Conservation (phyloP, 2,797 vertebrate genomes). For the Melanotaenia nigrans region DNA sequence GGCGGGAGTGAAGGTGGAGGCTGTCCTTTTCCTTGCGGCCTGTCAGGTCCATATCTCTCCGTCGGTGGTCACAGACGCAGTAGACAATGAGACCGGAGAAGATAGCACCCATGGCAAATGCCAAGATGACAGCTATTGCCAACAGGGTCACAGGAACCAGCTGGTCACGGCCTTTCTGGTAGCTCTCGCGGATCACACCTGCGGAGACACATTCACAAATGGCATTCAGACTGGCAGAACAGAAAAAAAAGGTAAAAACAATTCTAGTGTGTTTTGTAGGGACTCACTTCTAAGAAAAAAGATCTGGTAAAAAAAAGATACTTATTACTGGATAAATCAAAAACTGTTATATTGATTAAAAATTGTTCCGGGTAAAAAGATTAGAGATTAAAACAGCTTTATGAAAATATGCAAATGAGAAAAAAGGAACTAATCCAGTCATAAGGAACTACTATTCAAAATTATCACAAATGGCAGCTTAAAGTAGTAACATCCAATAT, state of each 20-base stretch:
- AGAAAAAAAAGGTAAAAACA: not conserved
- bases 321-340: slow-evolving; percentile 31
- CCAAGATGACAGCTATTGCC: slow-evolving; percentile 96
- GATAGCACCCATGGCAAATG: slow-evolving; percentile 96
- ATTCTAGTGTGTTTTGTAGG: not conserved
- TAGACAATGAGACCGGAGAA: slow-evolving; percentile 98
- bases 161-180: slow-evolving; percentile 95
- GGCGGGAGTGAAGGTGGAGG: slow-evolving; percentile 86
- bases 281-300: slow-evolving; percentile 26
- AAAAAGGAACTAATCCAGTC: slow-evolving; percentile 47
- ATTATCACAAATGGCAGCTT: slow-evolving; percentile 46
- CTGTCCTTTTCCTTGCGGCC: slow-evolving; percentile 93
- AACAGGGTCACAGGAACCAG: slow-evolving; percentile 95
- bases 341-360: slow-evolving; percentile 54
- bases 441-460: slow-evolving; percentile 56
- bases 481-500: slow-evolving; percentile 65
- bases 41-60: slow-evolving; percentile 86
- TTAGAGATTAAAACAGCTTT: slow-evolving; percentile 59
- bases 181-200: slow-evolving; percentile 99
- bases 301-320: slow-evolving; percentile 15
- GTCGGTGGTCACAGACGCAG: slow-evolving; percentile 95
- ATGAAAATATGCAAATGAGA: slow-evolving; percentile 61
- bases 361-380: slow-evolving; percentile 54
- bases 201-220: slow-evolving; percentile 81
- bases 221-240: slow-evolving; percentile 50